These are phyloP conservation scores for Clavelina lepadiformis DNA, from an alignment of 23 tunicate species.

Conservation along the genomic window DNA sequence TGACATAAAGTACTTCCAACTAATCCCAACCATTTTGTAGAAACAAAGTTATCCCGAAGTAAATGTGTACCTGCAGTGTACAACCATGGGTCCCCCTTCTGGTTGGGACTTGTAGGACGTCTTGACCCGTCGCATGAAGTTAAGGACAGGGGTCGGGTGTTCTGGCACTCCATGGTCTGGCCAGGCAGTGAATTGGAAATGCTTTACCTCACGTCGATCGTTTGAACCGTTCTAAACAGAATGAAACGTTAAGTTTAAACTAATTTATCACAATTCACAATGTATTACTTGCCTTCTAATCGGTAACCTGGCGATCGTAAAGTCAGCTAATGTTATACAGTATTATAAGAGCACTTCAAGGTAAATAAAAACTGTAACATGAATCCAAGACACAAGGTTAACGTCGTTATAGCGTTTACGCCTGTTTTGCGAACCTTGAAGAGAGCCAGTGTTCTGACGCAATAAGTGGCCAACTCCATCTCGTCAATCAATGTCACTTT, in stretches of 20 bases:
- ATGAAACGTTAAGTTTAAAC: background rate
- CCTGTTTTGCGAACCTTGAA: constrained; percentile 35
- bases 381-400: too few relatives aligned
- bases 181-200: constrained; percentile 97
- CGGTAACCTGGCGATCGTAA: too few relatives aligned
- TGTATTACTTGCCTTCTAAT: too few relatives aligned
- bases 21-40: too few relatives aligned
- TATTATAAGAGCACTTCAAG: too few relatives aligned
- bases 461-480: constrained; percentile 81
- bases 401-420: too few relatives aligned
- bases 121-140: constrained; percentile 86
- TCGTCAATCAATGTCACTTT: constrained; percentile 67
- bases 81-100: constrained; percentile 82
- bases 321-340: too few relatives aligned
- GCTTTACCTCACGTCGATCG: constrained; percentile 89
- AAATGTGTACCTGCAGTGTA: constrained; percentile 92
- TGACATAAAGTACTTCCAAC: too few relatives aligned
- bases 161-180: constrained; percentile 99
- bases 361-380: too few relatives aligned
- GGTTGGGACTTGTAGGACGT: constrained; percentile 35
- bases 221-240: constrained; percentile 47
- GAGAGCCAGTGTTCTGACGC: constrained; percentile 48
- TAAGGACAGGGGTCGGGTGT: constrained; percentile 91
- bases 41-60: too few relatives aligned
- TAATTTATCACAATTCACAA: too few relatives aligned